phyloP scores from a whole-genome alignment of 2,888 invertebrate genomes.

The Ochropacha duplaris region DNA sequence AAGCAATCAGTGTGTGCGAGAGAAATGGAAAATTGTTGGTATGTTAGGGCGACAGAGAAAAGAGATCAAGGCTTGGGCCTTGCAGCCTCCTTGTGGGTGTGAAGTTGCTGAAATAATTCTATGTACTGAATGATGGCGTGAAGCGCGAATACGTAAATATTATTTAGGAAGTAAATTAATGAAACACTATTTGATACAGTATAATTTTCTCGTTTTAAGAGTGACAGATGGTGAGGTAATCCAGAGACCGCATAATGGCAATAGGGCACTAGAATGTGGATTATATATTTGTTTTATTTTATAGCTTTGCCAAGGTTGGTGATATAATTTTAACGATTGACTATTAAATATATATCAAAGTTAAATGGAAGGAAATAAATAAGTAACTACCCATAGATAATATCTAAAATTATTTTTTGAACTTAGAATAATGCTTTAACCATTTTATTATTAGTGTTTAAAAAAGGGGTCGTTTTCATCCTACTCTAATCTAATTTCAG shows the following conservation, averaged over 20 bases:
- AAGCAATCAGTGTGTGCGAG: slow-evolving; percentile 37
- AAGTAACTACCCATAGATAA: too few species aligned
- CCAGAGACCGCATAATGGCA: slow-evolving; percentile 23
- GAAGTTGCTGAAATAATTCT: too few species aligned
- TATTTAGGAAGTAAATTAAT: neutral
- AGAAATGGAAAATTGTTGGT: slow-evolving; percentile 30
- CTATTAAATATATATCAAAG: neutral
- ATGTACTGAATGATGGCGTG: slow-evolving; percentile 10
- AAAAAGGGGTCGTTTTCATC: too few species aligned
- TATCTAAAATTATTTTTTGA: too few species aligned
- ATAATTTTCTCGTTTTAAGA: neutral
- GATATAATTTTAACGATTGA: neutral
- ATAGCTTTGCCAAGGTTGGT: slow-evolving; percentile 8
- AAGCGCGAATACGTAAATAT: slow-evolving; percentile 31
- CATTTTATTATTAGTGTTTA: too few species aligned
- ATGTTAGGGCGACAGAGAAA: slow-evolving; percentile 30
- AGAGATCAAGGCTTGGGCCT: slow-evolving; percentile 30
- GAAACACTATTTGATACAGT: too few species aligned
- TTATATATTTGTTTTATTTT: slow-evolving; percentile 35
- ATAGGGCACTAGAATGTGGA: slow-evolving; percentile 41
- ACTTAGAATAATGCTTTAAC: too few species aligned
- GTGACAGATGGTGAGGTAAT: neutral
- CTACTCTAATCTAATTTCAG: too few species aligned
- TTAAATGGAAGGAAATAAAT: too few species aligned
- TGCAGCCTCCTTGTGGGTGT: slow-evolving; percentile 47